A percentile compares a stretch with the other conserved stretches of the same genome.
These are phyloP conservation scores for Dissostichus mawsoni DNA, from an alignment of 2,113 vertebrate species.

Conservation along the genomic window DNA sequence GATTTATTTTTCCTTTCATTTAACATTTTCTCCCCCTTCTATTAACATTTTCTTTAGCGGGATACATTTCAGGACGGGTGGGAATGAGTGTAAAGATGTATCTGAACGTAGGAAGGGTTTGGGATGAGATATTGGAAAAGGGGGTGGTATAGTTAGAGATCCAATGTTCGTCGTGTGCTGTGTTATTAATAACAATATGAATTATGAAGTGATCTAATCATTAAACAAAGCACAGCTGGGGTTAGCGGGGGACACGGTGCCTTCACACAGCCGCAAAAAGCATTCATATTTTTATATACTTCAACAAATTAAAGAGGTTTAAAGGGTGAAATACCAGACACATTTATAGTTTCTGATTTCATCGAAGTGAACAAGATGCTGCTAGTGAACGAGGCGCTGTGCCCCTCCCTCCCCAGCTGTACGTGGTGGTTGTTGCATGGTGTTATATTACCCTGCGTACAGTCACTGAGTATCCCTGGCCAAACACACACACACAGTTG, in stretches of 20 bases:
- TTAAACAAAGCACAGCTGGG: constrained; percentile 62
- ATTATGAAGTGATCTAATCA: constrained; percentile 77
- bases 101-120: constrained; percentile 19
- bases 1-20: background rate
- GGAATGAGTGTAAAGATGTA: background rate
- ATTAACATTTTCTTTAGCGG: background rate
- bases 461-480: constrained; percentile 75
- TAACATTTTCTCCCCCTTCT: background rate
- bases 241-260: constrained; percentile 7
- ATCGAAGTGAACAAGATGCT: constrained; percentile 27
- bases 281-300: constrained; percentile 45
- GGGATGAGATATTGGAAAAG: constrained; percentile 18
- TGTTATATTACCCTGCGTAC: constrained; percentile 74
- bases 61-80: constrained; percentile 2
- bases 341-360: constrained; percentile 2
- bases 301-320: constrained; percentile 13
- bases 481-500: constrained; percentile 51
- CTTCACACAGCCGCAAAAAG: constrained; percentile 36
- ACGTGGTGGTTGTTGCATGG: constrained; percentile 77
- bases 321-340: background rate
- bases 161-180: constrained; percentile 80
- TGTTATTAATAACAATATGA: constrained; percentile 82
- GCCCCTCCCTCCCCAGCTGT: constrained; percentile 40
- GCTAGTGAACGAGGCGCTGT: constrained; percentile 36
- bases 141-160: constrained; percentile 77